Base-by-base conservation (phyloP, 2,113 vertebrate species). In the Epinephelus moara region DNA sequence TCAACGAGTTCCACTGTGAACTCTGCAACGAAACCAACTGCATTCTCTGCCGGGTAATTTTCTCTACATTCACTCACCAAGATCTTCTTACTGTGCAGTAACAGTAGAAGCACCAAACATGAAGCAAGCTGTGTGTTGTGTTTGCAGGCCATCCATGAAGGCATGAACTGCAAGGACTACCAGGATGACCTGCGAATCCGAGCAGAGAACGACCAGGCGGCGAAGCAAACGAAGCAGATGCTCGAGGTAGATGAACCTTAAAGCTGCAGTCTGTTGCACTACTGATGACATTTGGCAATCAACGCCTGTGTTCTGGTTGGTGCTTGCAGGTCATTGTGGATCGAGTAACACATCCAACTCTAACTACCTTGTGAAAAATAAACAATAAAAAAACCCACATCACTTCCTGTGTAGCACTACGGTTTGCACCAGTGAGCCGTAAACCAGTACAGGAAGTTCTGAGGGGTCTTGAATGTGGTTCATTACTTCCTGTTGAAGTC, bases 141-240 rank as follows among this genome's bases (percentile, higher is more conserved):
- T 88, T 49, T 47, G 27, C 68, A 98, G 97, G 97, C 97, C 52
- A 96, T 97, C 81, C 97, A 97, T 0, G 88, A 95, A 18, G 87
- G 40, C 75, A 96, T 97, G 96, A 96, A 96, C 78, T 98, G 97
- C 83, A 96, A 95, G 84, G 94, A 97, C 75, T 98, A 98, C 81
- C 97, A 98, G 82, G 97, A 98, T 0, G 96, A 97, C 82, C 93
- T 98, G 75, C 95, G 93, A 1, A 27, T 95, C 59, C 89, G 96
- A 63, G 96, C 96, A 0, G 92, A 95, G 83, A 97, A 97, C 0
- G 96, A 98, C 27, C 15, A 90, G 23, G 96, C 96, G 0, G 97
- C 97, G 27, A 94, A 93, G 84, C 94, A 96, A 81, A 97, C 97
- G 0, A 95, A 95, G 0, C 91, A 96, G 74, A 95, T 96, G 96